Evolutionary conservation across 1,140 invertebrate genomes (phyloP).

Genomic region (Zaprionus capensis): DNA sequence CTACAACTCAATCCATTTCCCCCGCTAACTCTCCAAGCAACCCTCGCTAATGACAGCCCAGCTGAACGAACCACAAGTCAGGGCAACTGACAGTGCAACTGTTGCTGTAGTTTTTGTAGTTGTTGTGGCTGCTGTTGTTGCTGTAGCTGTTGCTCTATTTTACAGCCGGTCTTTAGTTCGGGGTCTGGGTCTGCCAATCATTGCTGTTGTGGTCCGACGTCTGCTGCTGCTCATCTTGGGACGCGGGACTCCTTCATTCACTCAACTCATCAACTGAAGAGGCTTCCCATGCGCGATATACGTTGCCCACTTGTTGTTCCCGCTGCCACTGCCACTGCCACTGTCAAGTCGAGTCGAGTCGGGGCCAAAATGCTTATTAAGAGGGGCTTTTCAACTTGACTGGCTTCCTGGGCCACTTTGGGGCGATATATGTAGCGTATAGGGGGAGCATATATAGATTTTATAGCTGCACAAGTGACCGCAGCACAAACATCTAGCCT

Average conservation of each 20-base stretch:
- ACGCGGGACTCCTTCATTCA: conserved; percentile 58
- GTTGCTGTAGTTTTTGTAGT: conserved; percentile 28
- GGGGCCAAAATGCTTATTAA: conserved; percentile 73
- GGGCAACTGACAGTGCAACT: conserved; percentile 52
- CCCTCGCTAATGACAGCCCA: conserved; percentile 53
- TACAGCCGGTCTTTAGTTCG: conserved; percentile 58
- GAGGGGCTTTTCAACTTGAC: conserved; percentile 79
- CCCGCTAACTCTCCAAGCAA: no score
- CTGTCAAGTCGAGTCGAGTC: conserved; percentile 23
- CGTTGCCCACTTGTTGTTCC: conserved; percentile 51
- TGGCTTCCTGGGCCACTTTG: conserved; percentile 66
- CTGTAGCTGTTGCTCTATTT: conserved; percentile 69
- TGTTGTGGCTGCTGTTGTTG: conserved; percentile 33
- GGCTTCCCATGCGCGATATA: conserved; percentile 46
- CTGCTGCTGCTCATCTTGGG: conserved; percentile 65
- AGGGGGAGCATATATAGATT: conserved; percentile 7
- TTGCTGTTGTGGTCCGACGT: conserved; percentile 48
- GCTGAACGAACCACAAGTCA: conserved; percentile 62
- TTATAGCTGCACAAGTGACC: conserved; percentile 31
- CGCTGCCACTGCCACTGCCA: conserved; percentile 34
- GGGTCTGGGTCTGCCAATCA: conserved; percentile 65
- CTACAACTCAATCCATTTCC: no score
- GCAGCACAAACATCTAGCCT: conserved; percentile 26
- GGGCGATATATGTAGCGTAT: not conserved
- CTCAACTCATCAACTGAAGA: conserved; percentile 72